Base-by-base conservation (phyloP, 1,140 invertebrate genomes). In the Plutomurus gul region DNA sequence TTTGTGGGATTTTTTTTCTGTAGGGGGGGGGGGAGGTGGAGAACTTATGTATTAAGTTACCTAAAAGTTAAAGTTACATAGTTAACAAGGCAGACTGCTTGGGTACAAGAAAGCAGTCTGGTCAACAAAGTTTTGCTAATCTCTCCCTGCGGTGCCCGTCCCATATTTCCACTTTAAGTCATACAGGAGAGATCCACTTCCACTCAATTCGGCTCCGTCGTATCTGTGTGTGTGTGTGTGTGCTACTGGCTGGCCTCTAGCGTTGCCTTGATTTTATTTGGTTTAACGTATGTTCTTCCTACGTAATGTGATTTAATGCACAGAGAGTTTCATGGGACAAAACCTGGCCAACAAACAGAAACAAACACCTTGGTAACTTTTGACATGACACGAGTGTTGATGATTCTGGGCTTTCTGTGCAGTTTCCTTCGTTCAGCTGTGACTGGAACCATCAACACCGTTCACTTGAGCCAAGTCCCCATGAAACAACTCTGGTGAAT, bases 141-240 rank as follows among this genome's bases (percentile, higher is more conserved):
- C 79, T 83, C 82, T 83, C 82, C 82, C 82, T 83, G 82, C 82
- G 82, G 82, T 81, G 79, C 82, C 78, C 76, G 71, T 77, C 75
- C 75, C 39, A 75, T 74, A 56, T 47, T 49, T 73, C 46, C 65
- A 43, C 27, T 60, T 39, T 43, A 71, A 71, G 36, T 78, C 65
- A 78, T 47, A 36, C 39, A 70, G 70, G 37, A 74, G 72, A 47
- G 40, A 47, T 74, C 43, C 72, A 47, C 72, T 74, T 43, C 30
- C 43, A 25, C 43, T 47, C 22, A 60, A 49, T 33, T 71, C 65
- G 56, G 40, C 73, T 39, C 30, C 73, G 40, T 72, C 51, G 18
- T 60, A 71, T 56, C 3, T n/a, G 22, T 75, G 56, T 76, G 33
- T 18, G 36, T 76, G 36, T 39, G 6, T 1, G 13, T 11, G 11